Percentiles rank a stretch among this genome's conserved stretches.
These are phyloP conservation scores for Bombylius discolor DNA, from an alignment of 2,888 invertebrate species.

Conservation along the genomic window DNA sequence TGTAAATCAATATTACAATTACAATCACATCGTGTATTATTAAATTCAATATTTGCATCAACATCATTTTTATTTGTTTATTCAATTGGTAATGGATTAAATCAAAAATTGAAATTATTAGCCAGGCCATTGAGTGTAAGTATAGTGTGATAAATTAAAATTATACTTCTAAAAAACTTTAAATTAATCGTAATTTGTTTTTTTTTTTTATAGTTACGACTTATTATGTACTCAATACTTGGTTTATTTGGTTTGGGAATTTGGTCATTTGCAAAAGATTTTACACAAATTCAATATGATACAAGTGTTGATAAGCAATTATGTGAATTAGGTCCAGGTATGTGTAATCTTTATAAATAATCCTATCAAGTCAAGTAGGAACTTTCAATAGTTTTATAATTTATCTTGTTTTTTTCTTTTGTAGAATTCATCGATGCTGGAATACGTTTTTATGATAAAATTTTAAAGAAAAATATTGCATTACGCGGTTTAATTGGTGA, in stretches of 20 bases:
- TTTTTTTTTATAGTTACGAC: conserved; percentile 22
- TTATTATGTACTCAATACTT: conserved; percentile 42
- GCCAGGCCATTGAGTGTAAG: conserved; percentile 38
- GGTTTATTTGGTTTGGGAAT: conserved; percentile 44
- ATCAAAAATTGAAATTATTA: conserved; percentile 43
- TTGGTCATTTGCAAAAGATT: conserved; percentile 54
- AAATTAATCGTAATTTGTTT: neutral
- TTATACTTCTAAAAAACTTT: neutral
- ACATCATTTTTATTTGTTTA: conserved; percentile 41
- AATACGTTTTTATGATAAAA: conserved; percentile 60
- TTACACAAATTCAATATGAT: conserved; percentile 50
- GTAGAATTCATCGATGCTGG: conserved; percentile 55
- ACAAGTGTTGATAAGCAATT: conserved; percentile 48
- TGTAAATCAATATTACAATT: conserved; percentile 58
- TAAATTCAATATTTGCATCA: conserved; percentile 44
- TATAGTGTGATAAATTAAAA: neutral
- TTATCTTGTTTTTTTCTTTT: neutral
- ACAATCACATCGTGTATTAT: conserved; percentile 44
- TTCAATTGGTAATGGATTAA: conserved; percentile 40
- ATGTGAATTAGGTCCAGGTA: conserved; percentile 40
- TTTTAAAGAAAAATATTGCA: conserved; percentile 54
- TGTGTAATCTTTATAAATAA: too few species aligned
- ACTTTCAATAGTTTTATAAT: neutral
- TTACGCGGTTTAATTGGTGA: conserved; percentile 53
- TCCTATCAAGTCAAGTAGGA: too few species aligned